Percentiles rank a stretch among this genome's conserved stretches.
Conservation (phyloP, 1,140 invertebrate species). For the Telenomus remus region DNA sequence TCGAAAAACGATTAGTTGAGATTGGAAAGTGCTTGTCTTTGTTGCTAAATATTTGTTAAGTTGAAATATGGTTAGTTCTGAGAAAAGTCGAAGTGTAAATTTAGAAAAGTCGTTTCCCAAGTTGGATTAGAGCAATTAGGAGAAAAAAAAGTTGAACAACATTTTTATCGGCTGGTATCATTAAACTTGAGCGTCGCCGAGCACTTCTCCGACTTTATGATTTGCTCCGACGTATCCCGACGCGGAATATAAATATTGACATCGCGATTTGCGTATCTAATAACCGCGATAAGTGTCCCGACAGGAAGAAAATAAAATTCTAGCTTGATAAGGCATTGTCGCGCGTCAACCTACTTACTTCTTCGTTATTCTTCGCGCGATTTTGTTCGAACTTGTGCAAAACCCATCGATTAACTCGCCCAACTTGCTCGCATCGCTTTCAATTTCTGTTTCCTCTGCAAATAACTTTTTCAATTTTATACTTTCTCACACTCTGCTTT, state of each 20-base stretch:
- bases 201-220: conserved; percentile 53
- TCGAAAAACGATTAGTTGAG: no score
- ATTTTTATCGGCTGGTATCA: conserved; percentile 1
- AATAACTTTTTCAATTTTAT: not conserved
- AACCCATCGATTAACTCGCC: conserved; percentile 48
- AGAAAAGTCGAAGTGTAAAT: no score
- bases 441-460: not conserved
- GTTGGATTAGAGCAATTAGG: no score
- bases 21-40: no score
- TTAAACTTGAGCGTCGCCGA: conserved; percentile 40
- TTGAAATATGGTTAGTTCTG: not conserved
- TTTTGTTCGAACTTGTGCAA: conserved; percentile 41
- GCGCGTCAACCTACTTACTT: conserved; percentile 59
- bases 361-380: conserved; percentile 49
- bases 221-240: conserved; percentile 41
- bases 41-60: no score
- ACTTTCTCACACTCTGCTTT: no score
- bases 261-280: conserved; percentile 57
- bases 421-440: conserved; percentile 40
- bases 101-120: no score
- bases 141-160: no score
- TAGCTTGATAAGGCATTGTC: conserved; percentile 51
- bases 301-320: conserved; percentile 49
- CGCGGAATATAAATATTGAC: conserved; percentile 55
- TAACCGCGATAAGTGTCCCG: conserved; percentile 45